Base-by-base conservation (phyloP, 2,113 vertebrate genomes). In the Muntiacus reevesi region DNA sequence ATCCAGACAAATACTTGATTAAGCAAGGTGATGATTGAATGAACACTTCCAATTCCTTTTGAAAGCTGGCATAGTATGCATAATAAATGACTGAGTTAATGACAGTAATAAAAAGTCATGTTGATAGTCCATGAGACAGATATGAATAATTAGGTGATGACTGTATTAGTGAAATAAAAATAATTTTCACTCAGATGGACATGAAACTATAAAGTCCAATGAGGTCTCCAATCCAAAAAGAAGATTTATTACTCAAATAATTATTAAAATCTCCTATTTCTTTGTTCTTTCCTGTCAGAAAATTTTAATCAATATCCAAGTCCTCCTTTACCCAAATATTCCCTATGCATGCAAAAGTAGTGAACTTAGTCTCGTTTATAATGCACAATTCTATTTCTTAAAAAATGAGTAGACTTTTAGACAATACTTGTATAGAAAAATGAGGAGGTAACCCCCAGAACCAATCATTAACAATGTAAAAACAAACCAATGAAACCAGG, bases 131-230 rank as follows among this genome's bases (percentile, higher is more conserved):
- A 91, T 82, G 76, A 43, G 60, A 97, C 30, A 28, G n/a, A 94
- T n/a, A 81, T 86, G 64, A 97, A 96, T 97, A 90, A 96, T 96
- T 95, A 81, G 76, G 87, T 82, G 76, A 95, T 91, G 64, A 85
- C 62, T 76, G 0, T 67, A 95, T 94, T 96, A 89, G 50, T 27
- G 67, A 96, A 97, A 86, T 52, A 40, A 50, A 67, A 96, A 90
- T 45, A 47, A 88, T 82, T 95, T 87, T 90, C 78, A 90, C 40
- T 76, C n/a, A 86, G 27, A 94, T 36, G 10, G 76, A 88, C 89
- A 91, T 59, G 67, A 84, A 96, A 89, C 76, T 62, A 91, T 89
- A 84, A 96, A 94, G 43, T 89, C 50, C 91, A 93, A 85, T 71
- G 55, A 95, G 5, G 8, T 93, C 78, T 86, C 91, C 43, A 60